These are phyloP conservation scores for Anagrus nilaparvatae DNA, from an alignment of 1,140 invertebrate species.

Conservation along the genomic window DNA sequence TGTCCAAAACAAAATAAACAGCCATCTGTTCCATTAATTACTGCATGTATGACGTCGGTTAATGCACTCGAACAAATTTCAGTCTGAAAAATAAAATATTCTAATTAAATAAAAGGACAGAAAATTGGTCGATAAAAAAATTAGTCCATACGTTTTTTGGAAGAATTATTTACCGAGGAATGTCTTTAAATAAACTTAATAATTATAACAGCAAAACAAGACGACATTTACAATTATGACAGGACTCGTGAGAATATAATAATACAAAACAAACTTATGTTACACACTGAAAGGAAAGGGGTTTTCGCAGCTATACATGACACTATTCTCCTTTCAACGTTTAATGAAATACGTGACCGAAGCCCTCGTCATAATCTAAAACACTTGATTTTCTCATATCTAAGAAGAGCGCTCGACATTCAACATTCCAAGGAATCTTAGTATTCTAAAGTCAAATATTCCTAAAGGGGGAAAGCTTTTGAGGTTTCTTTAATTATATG, in stretches of 20 bases:
- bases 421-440: slow-evolving; percentile 20
- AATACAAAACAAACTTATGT: slow-evolving; percentile 38
- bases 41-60: slow-evolving; percentile 86
- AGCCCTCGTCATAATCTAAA: slow-evolving; percentile 41
- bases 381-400: slow-evolving; percentile 37
- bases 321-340: slow-evolving; percentile 28
- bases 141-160: background rate
- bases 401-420: background rate
- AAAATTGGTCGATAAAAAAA: no score
- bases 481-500: background rate
- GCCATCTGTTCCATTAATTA: slow-evolving; percentile 87
- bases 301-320: slow-evolving; percentile 14
- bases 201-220: slow-evolving; percentile 14
- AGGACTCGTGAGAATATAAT: slow-evolving; percentile 31
- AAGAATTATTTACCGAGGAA: no score
- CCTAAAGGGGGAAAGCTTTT: no score
- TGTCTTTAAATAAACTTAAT: slow-evolving; percentile 11
- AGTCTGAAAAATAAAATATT: slow-evolving; percentile 74
- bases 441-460: no score
- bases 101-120: no score
- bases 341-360: slow-evolving; percentile 46
- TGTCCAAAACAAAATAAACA: slow-evolving; percentile 90
- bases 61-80: slow-evolving; percentile 83
- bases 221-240: slow-evolving; percentile 38
- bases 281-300: slow-evolving; percentile 25